Conservation (phyloP, 2,888 invertebrate species). For the Hyles lineata region DNA sequence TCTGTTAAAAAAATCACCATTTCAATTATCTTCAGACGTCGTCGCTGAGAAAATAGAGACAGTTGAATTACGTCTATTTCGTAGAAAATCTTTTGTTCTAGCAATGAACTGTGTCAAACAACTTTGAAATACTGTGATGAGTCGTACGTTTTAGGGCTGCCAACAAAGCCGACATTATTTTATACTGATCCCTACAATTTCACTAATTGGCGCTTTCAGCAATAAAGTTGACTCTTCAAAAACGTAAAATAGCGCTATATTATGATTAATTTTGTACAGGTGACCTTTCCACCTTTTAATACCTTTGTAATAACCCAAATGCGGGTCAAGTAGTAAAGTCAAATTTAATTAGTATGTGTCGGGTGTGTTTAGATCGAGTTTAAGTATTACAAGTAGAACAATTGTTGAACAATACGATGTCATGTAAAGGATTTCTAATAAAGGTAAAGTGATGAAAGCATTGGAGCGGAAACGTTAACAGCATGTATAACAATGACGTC, state of each 20-base stretch:
- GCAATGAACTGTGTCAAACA: background rate
- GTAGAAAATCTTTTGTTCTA: background rate
- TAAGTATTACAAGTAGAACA: too few relatives aligned
- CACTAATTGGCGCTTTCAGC: slow-evolving; percentile 3
- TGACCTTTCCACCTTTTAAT: slow-evolving; percentile 1
- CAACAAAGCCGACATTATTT: background rate
- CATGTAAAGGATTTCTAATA: slow-evolving; percentile 50
- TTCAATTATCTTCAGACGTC: background rate
- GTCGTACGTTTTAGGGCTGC: slow-evolving; percentile 10
- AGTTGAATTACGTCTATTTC: background rate
- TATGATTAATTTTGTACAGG: slow-evolving; percentile 21
- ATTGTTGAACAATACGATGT: slow-evolving; percentile 6
- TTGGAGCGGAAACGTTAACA: slow-evolving; percentile 51
- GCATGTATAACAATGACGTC: slow-evolving; percentile 47
- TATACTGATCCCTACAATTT: slow-evolving; percentile 20
- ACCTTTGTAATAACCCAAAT: slow-evolving; percentile 10
- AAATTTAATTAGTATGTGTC: slow-evolving; percentile 16
- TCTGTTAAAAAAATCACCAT: background rate
- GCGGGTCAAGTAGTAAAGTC: slow-evolving; percentile 19
- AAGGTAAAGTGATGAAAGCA: slow-evolving; percentile 53
- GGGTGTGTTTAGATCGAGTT: too few relatives aligned
- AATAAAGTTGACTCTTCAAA: slow-evolving; percentile 24
- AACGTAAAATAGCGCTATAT: slow-evolving; percentile 25
- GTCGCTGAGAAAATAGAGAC: background rate
- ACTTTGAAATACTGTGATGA: background rate